Evolutionary conservation across 2,888 invertebrate species (phyloP), one percentile per base, ranked within the genome.

Genomic region (Perizoma flavofasciatum): DNA sequence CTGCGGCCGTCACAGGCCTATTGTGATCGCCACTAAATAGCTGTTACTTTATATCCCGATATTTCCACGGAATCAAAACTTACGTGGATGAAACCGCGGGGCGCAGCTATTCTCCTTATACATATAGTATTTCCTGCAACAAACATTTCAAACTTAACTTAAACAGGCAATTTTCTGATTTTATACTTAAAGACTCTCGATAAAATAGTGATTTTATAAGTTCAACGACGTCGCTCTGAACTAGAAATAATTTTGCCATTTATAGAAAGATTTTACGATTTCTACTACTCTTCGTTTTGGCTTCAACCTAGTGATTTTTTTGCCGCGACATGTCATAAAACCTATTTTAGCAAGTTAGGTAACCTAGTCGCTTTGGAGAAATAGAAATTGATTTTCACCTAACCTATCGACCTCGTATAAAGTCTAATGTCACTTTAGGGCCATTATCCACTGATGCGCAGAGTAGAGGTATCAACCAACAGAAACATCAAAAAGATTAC

Each of bases 211-310:
- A 59, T 57, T 57, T 32, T 55, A 57, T 53, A 53, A 54, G 54
- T 50, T 41, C 61, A 53, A 60, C 44, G 55, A 49, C 52, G 46
- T 43, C 46, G 58, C 35, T 44, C 54, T 57, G 33, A 50, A 61
- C 54, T 33, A 57, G 39, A 57, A 57, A 65, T 56, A 63, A 63
- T 22, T 59, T 58, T 5, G 4, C 39, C 32, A 50, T 57, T 56
- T 55, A 53, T 51, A 33, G 37, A 10, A 41, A 33, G 32, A 39
- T 47, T 51, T 46, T 62, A 55, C 34, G 58, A 53, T 62, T 46
- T 54, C 44, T 49, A 11, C 40, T 22, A 22, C 22, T 22, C 22
- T 3, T 22, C 43, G 32, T 32, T 56, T 39, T 44, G 34, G 51
- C 41, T 34, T 34, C 47, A 35, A 45, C 44, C 10, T 9, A 39